These are phyloP conservation scores for Chromoteleia sp. DNA, from an alignment of 2,888 invertebrate species.

Conservation along the genomic window DNA sequence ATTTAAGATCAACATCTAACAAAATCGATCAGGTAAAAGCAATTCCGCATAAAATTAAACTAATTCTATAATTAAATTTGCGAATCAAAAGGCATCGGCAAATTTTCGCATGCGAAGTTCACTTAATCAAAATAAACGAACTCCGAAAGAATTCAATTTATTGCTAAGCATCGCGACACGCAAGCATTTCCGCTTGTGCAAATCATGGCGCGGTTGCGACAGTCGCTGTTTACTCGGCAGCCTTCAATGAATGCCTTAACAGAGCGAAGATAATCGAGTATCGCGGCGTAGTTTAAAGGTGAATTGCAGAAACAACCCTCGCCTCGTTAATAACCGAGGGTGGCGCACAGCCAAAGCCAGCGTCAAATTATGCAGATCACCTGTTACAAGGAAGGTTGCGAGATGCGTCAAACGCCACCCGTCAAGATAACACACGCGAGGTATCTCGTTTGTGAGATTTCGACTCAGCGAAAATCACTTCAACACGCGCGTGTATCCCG, in stretches of 20 bases:
- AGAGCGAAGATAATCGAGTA: constrained; percentile 82
- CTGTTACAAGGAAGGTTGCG: constrained; percentile 71
- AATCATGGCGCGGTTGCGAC: constrained; percentile 63
- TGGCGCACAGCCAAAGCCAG: constrained; percentile 72
- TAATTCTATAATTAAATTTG: too few species aligned
- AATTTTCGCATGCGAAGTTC: constrained; percentile 8
- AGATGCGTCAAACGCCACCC: constrained; percentile 50
- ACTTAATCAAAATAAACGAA: constrained; percentile 58
- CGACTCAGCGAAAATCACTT: constrained; percentile 47
- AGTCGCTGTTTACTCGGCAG: constrained; percentile 72
- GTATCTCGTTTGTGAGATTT: constrained; percentile 60
- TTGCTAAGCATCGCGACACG: constrained; percentile 39
- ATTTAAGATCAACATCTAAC: too few species aligned
- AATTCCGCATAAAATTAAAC: too few species aligned
- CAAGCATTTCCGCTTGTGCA: constrained; percentile 61
- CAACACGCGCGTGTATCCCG: constrained; percentile 31
- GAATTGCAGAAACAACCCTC: constrained; percentile 83
- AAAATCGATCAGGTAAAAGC: too few species aligned
- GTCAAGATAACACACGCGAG: constrained; percentile 57
- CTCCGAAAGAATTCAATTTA: constrained; percentile 57
- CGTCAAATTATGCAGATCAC: constrained; percentile 81
- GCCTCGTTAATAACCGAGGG: constrained; percentile 75
- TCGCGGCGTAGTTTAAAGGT: constrained; percentile 77
- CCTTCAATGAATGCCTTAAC: constrained; percentile 81
- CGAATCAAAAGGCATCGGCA: neutral